Evolutionary conservation across 2,113 vertebrate species (phyloP).

Genomic region (Trichechus manatus): DNA sequence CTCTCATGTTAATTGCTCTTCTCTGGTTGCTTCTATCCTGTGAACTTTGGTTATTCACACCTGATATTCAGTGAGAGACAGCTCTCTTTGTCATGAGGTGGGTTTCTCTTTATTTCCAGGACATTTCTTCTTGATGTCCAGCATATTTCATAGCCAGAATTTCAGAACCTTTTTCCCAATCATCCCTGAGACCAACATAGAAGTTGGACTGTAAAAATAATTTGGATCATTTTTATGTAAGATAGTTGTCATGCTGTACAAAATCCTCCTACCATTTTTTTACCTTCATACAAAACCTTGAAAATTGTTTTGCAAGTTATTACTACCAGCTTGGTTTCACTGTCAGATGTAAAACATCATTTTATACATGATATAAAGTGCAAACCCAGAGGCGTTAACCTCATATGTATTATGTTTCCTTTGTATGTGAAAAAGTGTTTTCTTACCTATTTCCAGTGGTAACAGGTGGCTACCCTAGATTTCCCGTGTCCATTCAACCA

Average conservation of each 20-base stretch:
- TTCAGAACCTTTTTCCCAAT: not conserved
- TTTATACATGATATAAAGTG: not conserved
- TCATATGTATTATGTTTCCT: not conserved
- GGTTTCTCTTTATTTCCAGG: not conserved
- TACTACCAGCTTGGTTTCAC: not conserved
- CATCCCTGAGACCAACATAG: not conserved
- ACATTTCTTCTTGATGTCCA: not conserved
- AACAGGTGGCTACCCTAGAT: not conserved
- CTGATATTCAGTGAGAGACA: not conserved
- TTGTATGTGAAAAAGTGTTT: not conserved
- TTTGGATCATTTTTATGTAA: not conserved
- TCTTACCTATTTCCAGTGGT: not conserved
- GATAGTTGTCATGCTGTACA: not conserved
- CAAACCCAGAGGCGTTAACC: not conserved
- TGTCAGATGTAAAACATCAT: too few species aligned
- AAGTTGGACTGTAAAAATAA: not conserved
- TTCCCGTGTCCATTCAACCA: too few species aligned
- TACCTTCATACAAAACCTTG: not conserved
- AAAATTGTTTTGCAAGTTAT: not conserved
- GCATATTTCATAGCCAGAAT: not conserved
- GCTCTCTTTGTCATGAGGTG: not conserved
- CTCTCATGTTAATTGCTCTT: accelerated
- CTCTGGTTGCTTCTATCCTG: not conserved
- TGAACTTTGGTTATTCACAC: accelerated
- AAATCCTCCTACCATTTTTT: not conserved